Evolutionary conservation across 2,113 vertebrate genomes (phyloP), one percentile per base, ranked within the genome.

Genomic region (Percina caprodes): DNA sequence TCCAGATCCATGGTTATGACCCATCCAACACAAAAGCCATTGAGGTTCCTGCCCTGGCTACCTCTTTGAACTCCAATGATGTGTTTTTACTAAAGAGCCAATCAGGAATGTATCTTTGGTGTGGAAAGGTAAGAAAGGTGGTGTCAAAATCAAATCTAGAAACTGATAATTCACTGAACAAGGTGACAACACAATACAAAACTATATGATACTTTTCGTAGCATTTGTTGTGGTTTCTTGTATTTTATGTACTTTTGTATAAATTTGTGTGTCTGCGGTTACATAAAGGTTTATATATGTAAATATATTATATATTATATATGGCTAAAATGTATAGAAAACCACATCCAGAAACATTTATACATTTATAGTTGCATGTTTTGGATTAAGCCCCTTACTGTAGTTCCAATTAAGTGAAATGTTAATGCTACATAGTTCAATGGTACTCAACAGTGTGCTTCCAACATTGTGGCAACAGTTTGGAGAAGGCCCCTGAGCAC

Each of bases 1-100:
- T 98, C 84, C 97, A 97, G 92, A 93, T 98, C 81, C 94, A 91
- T 0, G 97, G 96, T 14, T 94, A 91, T 6, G 93, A 96, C 46
- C 83, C 78, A 2, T 93, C 35, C 51, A 97, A 96, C 88, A 96
- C 96, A 30, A 98, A 96, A 92, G 94, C 95, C 24, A 86, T 95
- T 0, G 95, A 96, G 83, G 90, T 94, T 58, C 88, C 93, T 33
- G 92, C 94, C 0, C 83, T 95, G 5, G 88, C 95, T 1, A 74
- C 94, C 2, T 97, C 96, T 7, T 95, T 98, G 10, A 98, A 97
- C 91, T 97, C 97, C 78, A 97, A 96, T 0, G 97, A 98, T 2
- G 97, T 97, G 74, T 98, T 97, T 73, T 80, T 98, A 78, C 94
- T 98, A 0, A 93, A 81, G 69, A 94, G 94, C 79, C 94, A 96